Base-by-base conservation (phyloP, 2,113 vertebrate species). In the Isurus oxyrinchus region DNA sequence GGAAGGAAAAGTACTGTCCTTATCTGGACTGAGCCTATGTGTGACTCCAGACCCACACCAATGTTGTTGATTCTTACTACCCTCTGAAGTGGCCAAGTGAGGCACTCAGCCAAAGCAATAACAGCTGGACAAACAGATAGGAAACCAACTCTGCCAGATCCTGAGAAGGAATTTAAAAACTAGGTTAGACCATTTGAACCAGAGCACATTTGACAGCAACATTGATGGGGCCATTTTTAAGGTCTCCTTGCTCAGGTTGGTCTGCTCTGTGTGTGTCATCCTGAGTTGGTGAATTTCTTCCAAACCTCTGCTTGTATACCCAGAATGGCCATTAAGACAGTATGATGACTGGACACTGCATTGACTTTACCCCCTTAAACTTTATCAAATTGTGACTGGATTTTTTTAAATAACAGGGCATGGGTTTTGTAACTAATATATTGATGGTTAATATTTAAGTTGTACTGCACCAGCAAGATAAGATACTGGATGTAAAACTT, bases 381-480 rank as follows among this genome's bases (percentile, higher is more conserved):
- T 35, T 72, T 35, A 76, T 7, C 72, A 72, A 72, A 31, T 31
- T 16, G 16, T 84, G 81, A 11, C 81, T 44, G 81, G 14, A 84
- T 84, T 84, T 16, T 0, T 84, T 84, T 21, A 84, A 23, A 6
- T 84, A 44, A 76, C 10, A 69, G 67, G 72, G 31, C 72, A 11
- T 76, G 72, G 72, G 8, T 59, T 61, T 91, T n/a, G 57, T 91
- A 91, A 91, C 31, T 14, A 11, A 59, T 16, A n/a, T 16, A 84
- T 44, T 84, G 81, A 16, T 4, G 4, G 31, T n/a, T 91, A 59
- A 91, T 90, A 59, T 59, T 91, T 91, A 91, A 61, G 6, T 13
- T 27, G 14, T 11, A 88, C 44, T 88, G 49, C 44, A 6, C 86
- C 86, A 98, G 98, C 98, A 96, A 96, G 72, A 25, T 96, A 25